Evolutionary conservation across 2,113 vertebrate genomes (phyloP), one percentile per base, ranked within the genome.

Genomic region (Etia nguti): DNA sequence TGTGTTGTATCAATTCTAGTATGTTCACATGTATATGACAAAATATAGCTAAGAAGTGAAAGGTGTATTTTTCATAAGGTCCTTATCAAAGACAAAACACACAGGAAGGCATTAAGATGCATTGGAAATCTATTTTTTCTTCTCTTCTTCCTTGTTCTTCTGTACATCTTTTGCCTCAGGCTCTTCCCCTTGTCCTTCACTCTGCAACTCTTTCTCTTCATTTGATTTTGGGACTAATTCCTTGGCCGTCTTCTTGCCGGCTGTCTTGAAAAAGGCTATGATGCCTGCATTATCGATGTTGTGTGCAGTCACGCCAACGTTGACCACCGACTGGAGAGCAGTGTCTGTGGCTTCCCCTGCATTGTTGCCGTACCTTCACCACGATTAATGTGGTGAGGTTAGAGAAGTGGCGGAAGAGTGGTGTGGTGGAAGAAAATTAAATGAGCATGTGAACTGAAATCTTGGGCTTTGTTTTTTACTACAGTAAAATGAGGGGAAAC

Each of bases 221-320:
- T 56, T 18, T 1, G 57, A 3, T 52, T 95, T 95, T 65, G 95
- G 95, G 11, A 96, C 85, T 55, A 97, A 89, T 36, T 93, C 95
- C 29, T 97, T 96, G 22, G 97, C 95, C 0, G 97, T 96, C 84
- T 97, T 89, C 83, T 97, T 98, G 54, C 97, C 96, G 9, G 97
- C 93, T 43, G 92, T 96, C 94, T 98, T 97, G 89, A 98, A 92
- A 6, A 98, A 68, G 29, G 97, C 97, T 92, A 97, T 98, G 86
- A 98, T 85, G 43, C 96, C 97, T 70, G 98, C 93, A 90, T 97
- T 95, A 86, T 99, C 97, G 59, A 99, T 94, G 90, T 98, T 98
- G 94, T 97, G 95, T 2, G 97, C 97, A 16, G 98, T 90, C 82
- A 98, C 24, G 4, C 97, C 98, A 77, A 98, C 92, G 59, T 98